Conservation (phyloP, 1,140 invertebrate species). For the Teleopsis dalmanni region DNA sequence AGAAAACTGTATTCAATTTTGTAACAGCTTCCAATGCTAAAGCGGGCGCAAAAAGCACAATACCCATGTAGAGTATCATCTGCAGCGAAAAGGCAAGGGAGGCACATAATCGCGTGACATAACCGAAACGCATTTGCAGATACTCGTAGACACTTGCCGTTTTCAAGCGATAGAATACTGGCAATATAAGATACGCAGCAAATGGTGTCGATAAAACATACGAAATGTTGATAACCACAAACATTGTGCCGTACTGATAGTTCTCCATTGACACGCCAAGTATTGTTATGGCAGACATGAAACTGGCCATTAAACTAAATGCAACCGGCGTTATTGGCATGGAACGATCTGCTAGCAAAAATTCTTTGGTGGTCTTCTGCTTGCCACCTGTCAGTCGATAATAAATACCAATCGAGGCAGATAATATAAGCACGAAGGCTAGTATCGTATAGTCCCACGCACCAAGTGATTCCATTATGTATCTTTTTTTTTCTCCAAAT, state of each 20-base stretch:
- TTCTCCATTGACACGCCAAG: conserved; percentile 81
- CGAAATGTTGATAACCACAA: conserved; percentile 73
- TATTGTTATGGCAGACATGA: conserved; percentile 89
- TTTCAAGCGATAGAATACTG: conserved; percentile 81
- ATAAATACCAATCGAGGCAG: conserved; percentile 68
- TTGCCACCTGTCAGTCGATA: conserved; percentile 77
- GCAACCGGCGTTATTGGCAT: conserved; percentile 63
- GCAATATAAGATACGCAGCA: conserved; percentile 72
- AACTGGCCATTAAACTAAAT: conserved; percentile 84
- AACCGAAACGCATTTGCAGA: conserved; percentile 73
- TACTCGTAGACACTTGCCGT: conserved; percentile 88
- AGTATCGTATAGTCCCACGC: conserved; percentile 61
- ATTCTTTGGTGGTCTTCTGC: conserved; percentile 65
- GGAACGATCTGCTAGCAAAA: conserved; percentile 30
- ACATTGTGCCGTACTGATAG: conserved; percentile 76
- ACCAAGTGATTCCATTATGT: conserved; percentile 26
- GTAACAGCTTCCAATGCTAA: conserved; percentile 83
- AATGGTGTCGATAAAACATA: conserved; percentile 76
- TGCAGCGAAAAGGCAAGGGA: conserved; percentile 73
- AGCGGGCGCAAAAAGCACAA: conserved; percentile 87
- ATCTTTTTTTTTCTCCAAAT: not conserved
- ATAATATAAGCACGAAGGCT: conserved; percentile 53
- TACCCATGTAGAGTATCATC: conserved; percentile 84
- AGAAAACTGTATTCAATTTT: conserved; percentile 60
- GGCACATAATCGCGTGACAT: conserved; percentile 56